Percentiles rank a stretch among this genome's conserved stretches.
These are phyloP conservation scores for Dasysyrphus tricinctus DNA, from an alignment of 2,888 invertebrate species.

Conservation along the genomic window DNA sequence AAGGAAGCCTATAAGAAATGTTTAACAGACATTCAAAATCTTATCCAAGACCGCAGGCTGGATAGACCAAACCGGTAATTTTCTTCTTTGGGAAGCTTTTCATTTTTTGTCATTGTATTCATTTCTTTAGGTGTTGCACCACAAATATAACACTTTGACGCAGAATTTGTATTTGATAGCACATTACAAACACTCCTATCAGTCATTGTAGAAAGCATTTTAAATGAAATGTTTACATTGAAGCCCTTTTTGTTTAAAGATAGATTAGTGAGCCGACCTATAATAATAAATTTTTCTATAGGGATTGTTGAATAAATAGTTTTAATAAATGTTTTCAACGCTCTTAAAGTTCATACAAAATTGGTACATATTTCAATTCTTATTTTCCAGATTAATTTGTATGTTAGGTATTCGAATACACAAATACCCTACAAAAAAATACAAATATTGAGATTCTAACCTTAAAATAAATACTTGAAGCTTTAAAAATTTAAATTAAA, in stretches of 20 bases:
- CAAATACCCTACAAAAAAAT: too few relatives aligned
- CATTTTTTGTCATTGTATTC: background rate
- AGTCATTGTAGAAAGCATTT: background rate
- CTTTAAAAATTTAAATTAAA: too few relatives aligned
- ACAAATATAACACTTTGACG: background rate
- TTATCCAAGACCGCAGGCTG: background rate
- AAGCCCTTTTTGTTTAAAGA: background rate
- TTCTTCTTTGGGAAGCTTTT: background rate
- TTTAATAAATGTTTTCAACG: background rate
- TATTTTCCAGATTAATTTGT: too few relatives aligned
- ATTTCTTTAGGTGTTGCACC: too few relatives aligned
- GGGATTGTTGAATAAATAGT: background rate
- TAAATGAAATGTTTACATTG: conserved; percentile 2
- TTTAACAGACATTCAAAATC: background rate
- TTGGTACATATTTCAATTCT: too few relatives aligned
- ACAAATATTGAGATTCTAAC: too few relatives aligned
- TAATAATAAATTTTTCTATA: too few relatives aligned
- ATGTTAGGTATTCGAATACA: too few relatives aligned
- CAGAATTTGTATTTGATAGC: background rate
- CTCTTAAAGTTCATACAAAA: background rate
- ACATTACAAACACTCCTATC: background rate
- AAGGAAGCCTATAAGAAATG: background rate
- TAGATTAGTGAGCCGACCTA: background rate
- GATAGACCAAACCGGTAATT: background rate
- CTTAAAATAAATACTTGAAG: too few relatives aligned